phyloP scores from a whole-genome alignment of 2,888 invertebrate species.

The Hypolimnas misippus region DNA sequence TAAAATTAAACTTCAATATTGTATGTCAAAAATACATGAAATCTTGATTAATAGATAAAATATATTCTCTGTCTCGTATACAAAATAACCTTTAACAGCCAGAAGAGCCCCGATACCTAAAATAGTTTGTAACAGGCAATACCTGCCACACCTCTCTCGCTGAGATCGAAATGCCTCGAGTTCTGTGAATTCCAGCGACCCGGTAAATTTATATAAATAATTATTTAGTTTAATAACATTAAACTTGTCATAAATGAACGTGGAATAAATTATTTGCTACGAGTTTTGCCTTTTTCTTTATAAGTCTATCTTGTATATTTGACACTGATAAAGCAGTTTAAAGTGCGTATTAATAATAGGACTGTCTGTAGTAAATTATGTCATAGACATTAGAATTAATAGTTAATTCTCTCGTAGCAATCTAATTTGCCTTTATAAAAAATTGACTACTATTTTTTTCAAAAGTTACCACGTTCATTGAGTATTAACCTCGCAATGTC shows the following conservation, averaged over 20 bases:
- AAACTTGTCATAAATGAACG: background rate
- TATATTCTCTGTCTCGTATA: background rate
- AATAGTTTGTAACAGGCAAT: slow-evolving; percentile 10
- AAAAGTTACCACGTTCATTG: background rate
- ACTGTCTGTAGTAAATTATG: background rate
- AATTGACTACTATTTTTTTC: too few relatives aligned
- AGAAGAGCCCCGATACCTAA: slow-evolving; percentile 7
- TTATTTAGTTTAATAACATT: background rate
- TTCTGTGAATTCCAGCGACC: slow-evolving; percentile 10
- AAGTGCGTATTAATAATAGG: background rate
- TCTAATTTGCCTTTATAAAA: too few relatives aligned
- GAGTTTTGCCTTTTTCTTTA: background rate
- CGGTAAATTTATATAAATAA: background rate
- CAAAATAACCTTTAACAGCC: background rate
- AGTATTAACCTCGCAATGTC: background rate
- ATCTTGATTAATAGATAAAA: background rate
- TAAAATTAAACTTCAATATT: too few relatives aligned
- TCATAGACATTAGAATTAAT: too few relatives aligned
- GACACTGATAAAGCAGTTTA: background rate
- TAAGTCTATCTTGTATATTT: background rate
- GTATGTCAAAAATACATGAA: background rate
- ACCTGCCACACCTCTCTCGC: slow-evolving; percentile 10
- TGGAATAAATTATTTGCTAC: slow-evolving; percentile 2
- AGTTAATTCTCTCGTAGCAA: too few relatives aligned
- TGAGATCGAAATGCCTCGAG: slow-evolving; percentile 5